These are phyloP conservation scores for Indicator maculatus DNA, from an alignment of 2,113 vertebrate genomes.

Conservation along the genomic window DNA sequence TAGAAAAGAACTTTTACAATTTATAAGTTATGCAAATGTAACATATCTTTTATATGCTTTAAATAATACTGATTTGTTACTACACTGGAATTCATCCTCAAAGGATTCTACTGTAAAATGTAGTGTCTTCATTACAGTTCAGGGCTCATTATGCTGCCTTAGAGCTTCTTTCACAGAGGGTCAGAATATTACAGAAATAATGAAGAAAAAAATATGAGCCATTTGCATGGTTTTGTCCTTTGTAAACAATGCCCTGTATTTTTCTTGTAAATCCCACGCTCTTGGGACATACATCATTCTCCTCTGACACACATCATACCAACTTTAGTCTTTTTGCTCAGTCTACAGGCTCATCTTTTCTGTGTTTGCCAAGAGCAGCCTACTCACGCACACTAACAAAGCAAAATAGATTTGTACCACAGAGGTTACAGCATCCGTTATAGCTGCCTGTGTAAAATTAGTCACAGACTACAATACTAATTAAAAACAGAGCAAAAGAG, in stretches of 20 bases:
- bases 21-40: background rate
- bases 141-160: background rate
- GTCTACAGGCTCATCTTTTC: background rate
- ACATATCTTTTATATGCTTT: background rate
- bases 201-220: background rate
- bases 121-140: background rate
- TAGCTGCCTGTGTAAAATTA: background rate
- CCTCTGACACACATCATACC: background rate
- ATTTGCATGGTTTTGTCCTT: background rate
- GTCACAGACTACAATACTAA: background rate
- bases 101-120: background rate
- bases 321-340: background rate
- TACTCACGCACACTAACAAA: background rate
- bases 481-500: background rate
- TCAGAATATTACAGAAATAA: background rate
- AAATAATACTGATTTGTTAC: background rate
- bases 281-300: background rate
- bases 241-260: background rate
- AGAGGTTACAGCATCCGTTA: background rate
- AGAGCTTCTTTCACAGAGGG: background rate
- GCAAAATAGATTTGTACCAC: background rate
- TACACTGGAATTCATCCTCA: background rate
- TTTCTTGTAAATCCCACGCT: background rate
- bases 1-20: background rate
- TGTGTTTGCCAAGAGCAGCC: background rate